Base-by-base conservation (phyloP, 2,888 invertebrate species). In the Stegophylla sp. region DNA sequence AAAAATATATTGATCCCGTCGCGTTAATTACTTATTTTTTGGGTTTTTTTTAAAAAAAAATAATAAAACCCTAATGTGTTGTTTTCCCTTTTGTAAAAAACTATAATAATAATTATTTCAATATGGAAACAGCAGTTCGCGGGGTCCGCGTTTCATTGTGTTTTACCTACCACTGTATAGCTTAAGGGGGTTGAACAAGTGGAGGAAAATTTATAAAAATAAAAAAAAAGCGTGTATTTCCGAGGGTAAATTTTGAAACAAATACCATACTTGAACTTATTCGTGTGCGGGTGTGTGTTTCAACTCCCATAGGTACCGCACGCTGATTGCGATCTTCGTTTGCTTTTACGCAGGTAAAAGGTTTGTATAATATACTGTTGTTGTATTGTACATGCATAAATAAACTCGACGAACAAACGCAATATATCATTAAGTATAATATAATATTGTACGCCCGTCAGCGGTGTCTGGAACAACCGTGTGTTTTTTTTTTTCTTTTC, bases 351-450 rank as follows among this genome's bases (percentile, higher is more conserved):
- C 34, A 34, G 34, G 34, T 53, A 41, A 53, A 71, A 53, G 53
- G 71, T 71, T 71, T 53, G n/a, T n/a, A n/a, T n/a, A n/a, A n/a
- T n/a, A n/a, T n/a, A 26, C n/a, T 4, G 74, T 73, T n/a, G n/a
- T n/a, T n/a, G n/a, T n/a, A n/a, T n/a, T n/a, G 17, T 73, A 73
- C 20, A 73, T 26, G 20, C 59, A 73, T 45, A 63, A 74, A 74
- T 63, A 74, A 63, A 74, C 61, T 74, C 74, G 48, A 63, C 9
- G 61, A 74, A 59, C 72, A 43, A 63, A 74, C 15, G 63, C 63
- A 45, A 74, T 74, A 63, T 74, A 74, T 74, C 74, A 74, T 74
- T 74, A 63, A 63, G 48, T 41, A n/a, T n/a, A n/a, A n/a, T n/a
- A n/a, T n/a, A 63, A 74, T 63, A 51, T 73, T 61, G 73, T 61